Percentiles rank a stretch among this genome's conserved stretches.
Evolutionary conservation across 2,797 vertebrate species (phyloP).

Genomic region (Menidia menidia): DNA sequence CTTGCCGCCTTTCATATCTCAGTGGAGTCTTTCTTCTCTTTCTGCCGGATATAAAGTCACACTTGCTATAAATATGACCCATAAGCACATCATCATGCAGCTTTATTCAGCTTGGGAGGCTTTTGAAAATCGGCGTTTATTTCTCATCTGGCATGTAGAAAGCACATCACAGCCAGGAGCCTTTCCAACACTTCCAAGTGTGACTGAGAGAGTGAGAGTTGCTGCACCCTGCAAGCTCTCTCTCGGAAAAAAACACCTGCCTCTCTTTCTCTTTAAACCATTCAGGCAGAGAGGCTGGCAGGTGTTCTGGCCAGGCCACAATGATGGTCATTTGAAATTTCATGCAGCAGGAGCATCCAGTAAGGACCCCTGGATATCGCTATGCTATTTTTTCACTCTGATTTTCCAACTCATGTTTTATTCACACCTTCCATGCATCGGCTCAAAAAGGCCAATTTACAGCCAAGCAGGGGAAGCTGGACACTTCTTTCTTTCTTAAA

Average conservation of each 20-base stretch:
- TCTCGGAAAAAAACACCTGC: conserved; percentile 49
- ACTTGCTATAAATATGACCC: conserved; percentile 69
- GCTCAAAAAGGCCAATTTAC: conserved; percentile 53
- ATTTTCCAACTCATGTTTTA: conserved; percentile 77
- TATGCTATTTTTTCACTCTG: conserved; percentile 65
- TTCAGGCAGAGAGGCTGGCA: conserved; percentile 33
- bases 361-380: conserved; percentile 44
- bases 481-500: conserved; percentile 31
- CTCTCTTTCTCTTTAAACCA: conserved; percentile 34
- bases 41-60: conserved; percentile 51
- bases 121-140: conserved; percentile 51
- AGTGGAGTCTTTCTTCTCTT: conserved; percentile 34
- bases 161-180: conserved; percentile 57
- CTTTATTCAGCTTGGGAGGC: conserved; percentile 51
- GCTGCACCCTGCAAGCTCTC: conserved; percentile 36
- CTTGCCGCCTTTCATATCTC: conserved; percentile 46
- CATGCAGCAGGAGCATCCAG: conserved; percentile 43
- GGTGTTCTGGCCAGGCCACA: conserved; percentile 50
- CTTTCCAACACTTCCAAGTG: conserved; percentile 53
- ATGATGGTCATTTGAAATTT: conserved; percentile 42
- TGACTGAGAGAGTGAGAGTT: conserved; percentile 23
- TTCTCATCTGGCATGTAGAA: conserved; percentile 51
- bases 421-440: conserved; percentile 67
- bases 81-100: conserved; percentile 57
- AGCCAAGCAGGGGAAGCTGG: conserved; percentile 45